A percentile compares a stretch with the other conserved stretches of the same genome.
Evolutionary conservation across 92 coral and sea anemone species (phyloP).

Genomic region (Isaurus tuberculatus): DNA sequence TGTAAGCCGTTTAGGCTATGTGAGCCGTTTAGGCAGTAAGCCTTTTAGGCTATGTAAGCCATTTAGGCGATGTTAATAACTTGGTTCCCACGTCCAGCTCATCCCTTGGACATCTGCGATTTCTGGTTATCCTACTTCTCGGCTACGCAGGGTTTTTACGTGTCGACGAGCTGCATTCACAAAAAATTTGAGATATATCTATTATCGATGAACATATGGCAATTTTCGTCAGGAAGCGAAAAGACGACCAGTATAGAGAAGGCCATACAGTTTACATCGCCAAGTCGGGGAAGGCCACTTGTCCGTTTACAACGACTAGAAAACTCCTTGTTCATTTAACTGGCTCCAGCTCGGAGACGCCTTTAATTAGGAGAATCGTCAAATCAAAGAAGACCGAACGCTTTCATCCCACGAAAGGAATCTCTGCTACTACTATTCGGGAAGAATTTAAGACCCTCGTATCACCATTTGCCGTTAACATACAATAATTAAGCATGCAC

Average conservation of each 20-base stretch:
- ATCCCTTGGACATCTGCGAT: not conserved
- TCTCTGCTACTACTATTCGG: no score
- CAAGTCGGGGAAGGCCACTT: not conserved
- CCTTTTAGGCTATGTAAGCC: no score
- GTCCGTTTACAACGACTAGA: not conserved
- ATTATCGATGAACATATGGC: no score
- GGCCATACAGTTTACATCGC: no score
- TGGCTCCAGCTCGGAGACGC: not conserved
- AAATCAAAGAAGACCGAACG: not conserved
- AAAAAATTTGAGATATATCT: no score
- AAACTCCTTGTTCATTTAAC: no score
- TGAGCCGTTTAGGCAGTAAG: no score
- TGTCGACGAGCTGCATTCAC: not conserved
- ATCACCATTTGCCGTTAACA: not conserved
- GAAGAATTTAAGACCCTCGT: not conserved
- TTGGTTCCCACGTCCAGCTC: not conserved
- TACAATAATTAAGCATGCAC: not conserved
- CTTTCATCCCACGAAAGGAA: conserved; percentile 5
- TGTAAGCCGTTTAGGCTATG: no score
- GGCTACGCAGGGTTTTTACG: not conserved
- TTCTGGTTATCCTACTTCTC: not conserved
- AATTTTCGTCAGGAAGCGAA: no score
- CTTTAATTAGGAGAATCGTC: not conserved
- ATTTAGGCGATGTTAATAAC: no score
- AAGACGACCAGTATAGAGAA: no score